These are phyloP conservation scores for Drosophila nigromelanica DNA, from an alignment of 1,140 invertebrate genomes.

Conservation along the genomic window DNA sequence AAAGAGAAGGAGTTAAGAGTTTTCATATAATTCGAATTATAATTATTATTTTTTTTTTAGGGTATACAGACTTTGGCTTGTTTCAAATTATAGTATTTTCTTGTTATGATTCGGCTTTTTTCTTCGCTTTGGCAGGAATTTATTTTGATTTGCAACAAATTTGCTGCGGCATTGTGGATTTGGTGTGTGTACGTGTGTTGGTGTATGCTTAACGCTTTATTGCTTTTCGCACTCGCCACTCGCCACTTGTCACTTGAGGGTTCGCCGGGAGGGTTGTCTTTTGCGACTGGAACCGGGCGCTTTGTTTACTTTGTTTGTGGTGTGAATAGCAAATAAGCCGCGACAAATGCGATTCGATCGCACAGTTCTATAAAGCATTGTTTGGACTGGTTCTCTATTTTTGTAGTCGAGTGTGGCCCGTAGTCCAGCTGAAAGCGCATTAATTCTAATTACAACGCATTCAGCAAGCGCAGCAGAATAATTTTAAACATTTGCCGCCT, in stretches of 20 bases:
- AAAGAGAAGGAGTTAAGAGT: no score
- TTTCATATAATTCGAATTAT: no score
- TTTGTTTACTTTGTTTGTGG: constrained; percentile 80
- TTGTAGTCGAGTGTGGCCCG: constrained; percentile 40
- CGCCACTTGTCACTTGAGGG: constrained; percentile 50
- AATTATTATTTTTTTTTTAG: no score
- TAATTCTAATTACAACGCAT: constrained; percentile 63
- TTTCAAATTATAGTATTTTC: background rate
- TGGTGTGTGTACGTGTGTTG: constrained; percentile 33
- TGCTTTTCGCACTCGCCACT: constrained; percentile 70
- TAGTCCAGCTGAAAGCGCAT: constrained; percentile 10
- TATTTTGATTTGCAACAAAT: constrained; percentile 82
- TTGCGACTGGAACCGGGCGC: constrained; percentile 17
- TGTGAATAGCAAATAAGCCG: constrained; percentile 79
- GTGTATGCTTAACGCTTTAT: constrained; percentile 64
- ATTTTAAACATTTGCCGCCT: constrained; percentile 60
- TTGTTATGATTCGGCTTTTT: constrained; percentile 48
- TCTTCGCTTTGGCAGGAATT: constrained; percentile 57
- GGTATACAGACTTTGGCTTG: constrained; percentile 8
- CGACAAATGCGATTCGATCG: constrained; percentile 56
- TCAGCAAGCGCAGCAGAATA: constrained; percentile 66
- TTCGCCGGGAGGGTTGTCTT: constrained; percentile 56
- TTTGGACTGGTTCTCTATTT: constrained; percentile 1
- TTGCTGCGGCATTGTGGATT: constrained; percentile 61
- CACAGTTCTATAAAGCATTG: constrained; percentile 9